phyloP scores from a whole-genome alignment of 35 echinoderm and acorn worm species.

The Apostichopus californicus region DNA sequence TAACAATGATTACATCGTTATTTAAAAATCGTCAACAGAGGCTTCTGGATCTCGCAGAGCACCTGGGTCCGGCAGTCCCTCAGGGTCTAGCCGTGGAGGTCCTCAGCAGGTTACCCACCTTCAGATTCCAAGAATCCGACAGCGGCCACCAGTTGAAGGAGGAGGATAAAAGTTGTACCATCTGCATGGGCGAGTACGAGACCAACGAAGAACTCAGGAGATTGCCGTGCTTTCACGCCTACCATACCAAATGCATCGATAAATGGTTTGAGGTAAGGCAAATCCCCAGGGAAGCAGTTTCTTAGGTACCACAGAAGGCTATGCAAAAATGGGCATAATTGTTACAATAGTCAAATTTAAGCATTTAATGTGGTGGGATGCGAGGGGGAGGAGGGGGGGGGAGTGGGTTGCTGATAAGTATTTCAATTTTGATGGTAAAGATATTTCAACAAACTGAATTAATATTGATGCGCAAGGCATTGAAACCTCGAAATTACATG shows the following conservation, averaged over 20 bases:
- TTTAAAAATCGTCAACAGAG: conserved; percentile 19
- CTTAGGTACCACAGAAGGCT: too few species aligned
- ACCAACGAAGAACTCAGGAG: conserved; percentile 66
- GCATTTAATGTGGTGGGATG: too few species aligned
- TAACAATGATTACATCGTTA: too few species aligned
- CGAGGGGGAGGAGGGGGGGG: too few species aligned
- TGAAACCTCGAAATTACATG: too few species aligned
- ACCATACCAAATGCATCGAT: conserved; percentile 83
- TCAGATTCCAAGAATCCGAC: conserved; percentile 40
- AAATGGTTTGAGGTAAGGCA: conserved; percentile 83
- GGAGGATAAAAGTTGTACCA: conserved; percentile 71
- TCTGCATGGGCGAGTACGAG: conserved; percentile 95
- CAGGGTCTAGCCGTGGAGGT: conserved; percentile 57
- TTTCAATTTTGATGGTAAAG: too few species aligned
- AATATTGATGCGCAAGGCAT: too few species aligned
- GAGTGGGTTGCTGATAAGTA: too few species aligned
- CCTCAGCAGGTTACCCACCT: conserved; percentile 76
- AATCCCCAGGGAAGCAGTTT: too few species aligned
- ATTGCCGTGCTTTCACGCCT: conserved; percentile 89
- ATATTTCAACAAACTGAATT: too few species aligned
- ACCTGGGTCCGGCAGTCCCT: conserved; percentile 69
- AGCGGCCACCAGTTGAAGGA: neutral
- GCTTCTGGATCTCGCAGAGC: conserved; percentile 71
- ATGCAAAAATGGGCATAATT: too few species aligned
- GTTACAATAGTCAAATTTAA: too few species aligned